Conservation (phyloP, 2,888 invertebrate species). For the Andrena haemorrhoa region DNA sequence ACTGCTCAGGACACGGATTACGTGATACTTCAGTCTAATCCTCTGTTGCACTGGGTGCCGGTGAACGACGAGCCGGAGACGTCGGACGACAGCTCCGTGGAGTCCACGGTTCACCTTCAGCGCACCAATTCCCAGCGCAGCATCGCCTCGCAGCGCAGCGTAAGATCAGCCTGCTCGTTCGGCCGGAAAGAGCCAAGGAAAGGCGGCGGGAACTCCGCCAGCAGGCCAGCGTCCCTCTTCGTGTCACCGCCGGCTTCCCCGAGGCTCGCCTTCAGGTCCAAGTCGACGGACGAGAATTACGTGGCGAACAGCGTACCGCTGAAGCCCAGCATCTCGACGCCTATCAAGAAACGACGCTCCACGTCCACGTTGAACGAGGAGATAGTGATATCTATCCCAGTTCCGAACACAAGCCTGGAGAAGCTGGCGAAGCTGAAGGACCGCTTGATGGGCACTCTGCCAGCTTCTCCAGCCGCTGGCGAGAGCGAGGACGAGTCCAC, state of each 20-base stretch:
- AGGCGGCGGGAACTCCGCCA: constrained; percentile 45
- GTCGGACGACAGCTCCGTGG: constrained; percentile 85
- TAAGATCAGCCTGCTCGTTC: constrained; percentile 75
- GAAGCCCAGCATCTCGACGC: constrained; percentile 44
- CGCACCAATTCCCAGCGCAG: constrained; percentile 81
- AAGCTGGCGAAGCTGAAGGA: constrained; percentile 77
- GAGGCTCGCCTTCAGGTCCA: constrained; percentile 78
- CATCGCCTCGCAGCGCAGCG: constrained; percentile 78
- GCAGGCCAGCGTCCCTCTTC: constrained; percentile 77
- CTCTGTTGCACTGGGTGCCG: constrained; percentile 86
- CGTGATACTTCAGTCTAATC: constrained; percentile 86
- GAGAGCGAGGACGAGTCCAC: constrained; percentile 90
- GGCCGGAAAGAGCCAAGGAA: constrained; percentile 52
- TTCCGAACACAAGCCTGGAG: constrained; percentile 71
- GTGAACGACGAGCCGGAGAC: constrained; percentile 84
- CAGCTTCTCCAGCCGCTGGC: constrained; percentile 49
- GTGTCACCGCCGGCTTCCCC: constrained; percentile 81
- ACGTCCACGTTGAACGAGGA: constrained; percentile 67
- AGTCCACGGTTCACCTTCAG: constrained; percentile 77
- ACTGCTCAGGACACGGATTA: constrained; percentile 86
- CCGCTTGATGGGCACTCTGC: constrained; percentile 67
- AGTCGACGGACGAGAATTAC: constrained; percentile 79
- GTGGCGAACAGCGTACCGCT: constrained; percentile 55
- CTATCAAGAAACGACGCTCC: constrained; percentile 59
- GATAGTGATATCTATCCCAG: constrained; percentile 68